These are phyloP conservation scores for Cepphus grylle DNA, from an alignment of 2,113 vertebrate species.

Conservation along the genomic window DNA sequence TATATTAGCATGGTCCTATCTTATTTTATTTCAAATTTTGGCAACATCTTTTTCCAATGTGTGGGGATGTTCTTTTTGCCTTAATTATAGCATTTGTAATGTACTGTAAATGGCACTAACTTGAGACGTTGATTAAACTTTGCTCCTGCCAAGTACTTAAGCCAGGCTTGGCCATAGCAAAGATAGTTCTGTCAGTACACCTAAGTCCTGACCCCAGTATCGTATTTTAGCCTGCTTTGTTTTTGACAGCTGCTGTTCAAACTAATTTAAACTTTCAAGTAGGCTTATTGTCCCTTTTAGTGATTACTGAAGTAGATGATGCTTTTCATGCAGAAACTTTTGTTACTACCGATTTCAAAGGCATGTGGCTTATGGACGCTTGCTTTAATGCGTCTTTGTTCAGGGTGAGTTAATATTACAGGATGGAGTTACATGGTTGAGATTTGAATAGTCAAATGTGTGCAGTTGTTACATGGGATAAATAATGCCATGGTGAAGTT, in stretches of 20 bases:
- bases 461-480: background rate
- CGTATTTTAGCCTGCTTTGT: background rate
- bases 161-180: background rate
- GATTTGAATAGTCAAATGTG: background rate
- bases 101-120: background rate
- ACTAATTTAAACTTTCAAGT: background rate
- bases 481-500: background rate
- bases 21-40: background rate
- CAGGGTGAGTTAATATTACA: background rate
- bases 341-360: background rate
- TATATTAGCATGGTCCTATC: background rate
- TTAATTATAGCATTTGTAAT: background rate
- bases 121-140: constrained; percentile 8
- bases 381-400: background rate
- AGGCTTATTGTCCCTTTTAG: background rate
- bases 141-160: constrained; percentile 6
- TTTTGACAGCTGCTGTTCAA: constrained; percentile 25
- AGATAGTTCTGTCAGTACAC: background rate
- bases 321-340: background rate
- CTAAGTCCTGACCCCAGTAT: background rate
- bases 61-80: background rate
- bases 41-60: background rate
- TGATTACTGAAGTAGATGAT: background rate
- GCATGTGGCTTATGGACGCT: background rate
- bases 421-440: background rate